Conservation (phyloP, 30 jellyfish, hydroid and myxozoan species). For the Aurelia aurita complex sp. Pacific region DNA sequence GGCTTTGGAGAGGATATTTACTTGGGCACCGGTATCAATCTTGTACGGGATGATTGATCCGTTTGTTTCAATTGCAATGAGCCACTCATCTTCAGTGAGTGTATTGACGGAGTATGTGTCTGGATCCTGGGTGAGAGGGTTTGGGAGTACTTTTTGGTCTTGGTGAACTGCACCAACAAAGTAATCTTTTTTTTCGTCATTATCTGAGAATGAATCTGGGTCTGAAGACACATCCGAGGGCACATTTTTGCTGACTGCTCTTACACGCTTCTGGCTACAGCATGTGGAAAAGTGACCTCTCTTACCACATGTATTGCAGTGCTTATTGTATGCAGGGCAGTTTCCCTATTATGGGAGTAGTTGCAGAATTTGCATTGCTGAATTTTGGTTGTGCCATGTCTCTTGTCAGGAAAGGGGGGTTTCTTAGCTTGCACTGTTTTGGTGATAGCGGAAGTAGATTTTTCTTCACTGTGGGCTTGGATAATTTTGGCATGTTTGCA, state of each 20-base stretch:
- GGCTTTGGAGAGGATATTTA: constrained; percentile 18
- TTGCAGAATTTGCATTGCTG: constrained; percentile 29
- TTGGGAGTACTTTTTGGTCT: neutral
- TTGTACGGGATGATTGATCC: too few relatives aligned
- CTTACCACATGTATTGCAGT: too few relatives aligned
- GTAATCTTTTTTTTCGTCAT: too few relatives aligned
- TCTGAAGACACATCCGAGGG: too few relatives aligned
- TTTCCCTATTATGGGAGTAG: neutral
- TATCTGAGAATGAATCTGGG: too few relatives aligned
- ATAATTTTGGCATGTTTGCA: constrained; percentile 27
- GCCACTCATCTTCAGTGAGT: constrained; percentile 40
- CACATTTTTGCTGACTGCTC: too few relatives aligned
- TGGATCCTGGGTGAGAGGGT: constrained; percentile 19
- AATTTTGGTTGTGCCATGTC: constrained; percentile 26
- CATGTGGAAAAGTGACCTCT: too few relatives aligned
- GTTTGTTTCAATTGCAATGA: constrained; percentile 23
- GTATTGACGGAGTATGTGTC: constrained; percentile 25
- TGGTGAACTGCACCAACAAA: too few relatives aligned
- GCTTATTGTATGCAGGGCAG: too few relatives aligned
- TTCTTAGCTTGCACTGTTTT: constrained; percentile 17
- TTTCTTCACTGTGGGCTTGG: constrained; percentile 42
- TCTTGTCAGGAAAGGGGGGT: constrained; percentile 26
- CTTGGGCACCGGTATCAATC: too few relatives aligned
- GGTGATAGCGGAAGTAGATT: constrained; percentile 30
- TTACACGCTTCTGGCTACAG: too few relatives aligned